Evolutionary conservation across 2,888 invertebrate species (phyloP), one percentile per base, ranked within the genome.

Genomic region (Synergus umbraculus): DNA sequence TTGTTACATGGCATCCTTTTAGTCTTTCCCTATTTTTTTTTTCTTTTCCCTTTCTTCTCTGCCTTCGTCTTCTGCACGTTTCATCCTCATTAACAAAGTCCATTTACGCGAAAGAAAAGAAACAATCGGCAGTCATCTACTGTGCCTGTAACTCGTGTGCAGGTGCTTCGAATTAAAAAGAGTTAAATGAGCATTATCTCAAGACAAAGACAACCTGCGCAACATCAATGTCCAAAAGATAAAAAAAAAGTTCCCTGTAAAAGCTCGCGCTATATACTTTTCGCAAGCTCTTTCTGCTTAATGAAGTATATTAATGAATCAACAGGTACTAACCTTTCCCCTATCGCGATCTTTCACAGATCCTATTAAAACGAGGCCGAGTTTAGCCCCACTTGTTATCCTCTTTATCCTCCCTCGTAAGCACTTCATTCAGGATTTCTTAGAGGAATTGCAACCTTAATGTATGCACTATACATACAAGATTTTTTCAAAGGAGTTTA

Each of bases 291-390:
- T 60, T 83, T 76, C 65, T 78, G 49, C 29, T 80, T 83, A 87
- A 85, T 82, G 81, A 87, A 83, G 76, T 81, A 82, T 83, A 80
- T 84, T 85, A 85, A 88, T 81, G 86, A 87, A 87, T 87, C 87
- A 87, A 88, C 86, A 88, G 87, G 85, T 88, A 78, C 37, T n/a
- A n/a, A 37, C 13, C 9, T 77, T 29, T 54, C 4, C 46, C 58
- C 22, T 60, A 18, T n/a, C 41, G 18, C 65, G 15, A 46, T 60
- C 66, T 76, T 66, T 54, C 29, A 22, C 18, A 22, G 12, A 64
- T 64, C 37, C 64, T 49, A 77, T 79, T 79, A 77, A 77, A 79
- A 77, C 58, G 60, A 60, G 44, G 60, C 37, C 41, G 15, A 58
- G 13, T 63, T 49, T 8, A 44, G 10, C 18, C 37, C 44, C 4